Evolutionary conservation across 2,113 vertebrate species (phyloP), one percentile per base, ranked within the genome.

Genomic region (Pseudopodoces humilis): DNA sequence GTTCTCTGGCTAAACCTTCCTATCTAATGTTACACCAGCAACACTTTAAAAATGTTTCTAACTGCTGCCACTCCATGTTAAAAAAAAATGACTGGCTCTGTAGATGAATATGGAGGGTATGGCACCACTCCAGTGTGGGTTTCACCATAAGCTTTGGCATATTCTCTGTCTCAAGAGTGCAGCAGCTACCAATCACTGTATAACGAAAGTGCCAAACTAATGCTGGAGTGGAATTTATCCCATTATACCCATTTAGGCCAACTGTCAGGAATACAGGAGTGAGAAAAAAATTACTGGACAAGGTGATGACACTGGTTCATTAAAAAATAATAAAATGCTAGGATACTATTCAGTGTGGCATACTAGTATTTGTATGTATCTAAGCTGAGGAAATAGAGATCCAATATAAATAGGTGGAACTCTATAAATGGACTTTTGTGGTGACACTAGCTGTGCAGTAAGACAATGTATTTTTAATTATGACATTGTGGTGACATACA

Each of bases 321-420:
- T 88, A 86, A 92, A 90, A 76, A 88, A 24, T 39, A 50, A 80
- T 70, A 63, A 77, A 96, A 83, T 59, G 25, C 68, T 83, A 83
- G 64, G 39, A 70, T 90, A 46, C 44, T 83, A 13, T 58, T 85
- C 86, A 70, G 13, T 47, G 17, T 59, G 64, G 52, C 43, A 35
- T 60, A 65, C 46, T 37, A 23, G 16, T 74, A 30, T 87, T 91
- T 85, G 50, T 70, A 7, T 91, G 77, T 88, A 58, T 56, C 55
- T 80, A 83, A 87, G 64, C 27, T 53, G 60, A 86, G 39, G 46
- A 79, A 76, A 91, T 25, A 50, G 43, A 69, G 50, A 63, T 83
- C 67, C 78, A 67, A 35, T 67, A 63, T 77, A 93, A 95, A 86
- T 56, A 88, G 59, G 67, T 56, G 15, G 55, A 88, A 70, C 21